Percentiles rank a stretch among this genome's conserved stretches.
These are phyloP conservation scores for Sebastes glaucus DNA, from an alignment of 2,797 vertebrate genomes.

Conservation along the genomic window DNA sequence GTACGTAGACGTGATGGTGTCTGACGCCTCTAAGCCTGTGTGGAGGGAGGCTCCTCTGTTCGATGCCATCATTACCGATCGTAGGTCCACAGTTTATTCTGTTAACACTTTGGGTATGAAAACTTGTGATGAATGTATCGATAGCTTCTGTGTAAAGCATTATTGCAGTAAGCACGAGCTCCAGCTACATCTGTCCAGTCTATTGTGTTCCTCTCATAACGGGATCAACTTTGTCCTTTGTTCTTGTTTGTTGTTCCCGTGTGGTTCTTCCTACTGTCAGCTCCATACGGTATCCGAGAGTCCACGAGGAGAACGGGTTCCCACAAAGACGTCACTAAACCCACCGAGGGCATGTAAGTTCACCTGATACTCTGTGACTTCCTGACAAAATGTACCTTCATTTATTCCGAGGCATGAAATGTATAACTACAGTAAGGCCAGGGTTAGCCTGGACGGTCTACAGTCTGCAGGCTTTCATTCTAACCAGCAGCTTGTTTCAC, in stretches of 20 bases:
- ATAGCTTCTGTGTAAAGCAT: not conserved
- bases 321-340: constrained; percentile 87
- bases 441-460: not conserved
- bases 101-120: not conserved
- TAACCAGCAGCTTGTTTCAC: too few relatives aligned
- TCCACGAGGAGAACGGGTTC: constrained; percentile 94
- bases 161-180: not conserved
- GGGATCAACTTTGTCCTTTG: not conserved
- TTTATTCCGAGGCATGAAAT: not conserved
- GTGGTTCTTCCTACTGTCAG: constrained; percentile 63
- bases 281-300: constrained; percentile 97
- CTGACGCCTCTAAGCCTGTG: constrained; percentile 91
- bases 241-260: not conserved
- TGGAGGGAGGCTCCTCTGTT: constrained; percentile 91
- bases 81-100: constrained; percentile 77
- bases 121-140: not conserved
- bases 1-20: constrained; percentile 93
- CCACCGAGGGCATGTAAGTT: constrained; percentile 87
- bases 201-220: not conserved
- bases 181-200: not conserved
- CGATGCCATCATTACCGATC: constrained; percentile 95
- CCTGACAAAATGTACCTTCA: not conserved
- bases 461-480: too few relatives aligned
- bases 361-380: not conserved
- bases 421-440: not conserved